Base-by-base conservation (phyloP, 2,113 vertebrate genomes). In the Gnathonemus longibarbis region DNA sequence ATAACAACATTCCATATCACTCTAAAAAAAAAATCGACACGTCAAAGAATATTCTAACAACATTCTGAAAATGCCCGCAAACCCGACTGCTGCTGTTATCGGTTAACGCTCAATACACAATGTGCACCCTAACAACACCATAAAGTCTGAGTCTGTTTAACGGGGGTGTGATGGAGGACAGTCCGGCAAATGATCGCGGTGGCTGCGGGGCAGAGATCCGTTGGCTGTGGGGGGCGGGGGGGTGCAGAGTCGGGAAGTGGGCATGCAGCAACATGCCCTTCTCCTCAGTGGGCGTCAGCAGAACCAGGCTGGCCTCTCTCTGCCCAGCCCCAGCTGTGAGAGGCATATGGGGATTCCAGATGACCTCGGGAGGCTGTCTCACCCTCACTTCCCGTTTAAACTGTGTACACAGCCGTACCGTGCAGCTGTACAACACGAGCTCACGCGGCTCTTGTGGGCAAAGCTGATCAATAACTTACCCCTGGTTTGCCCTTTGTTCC, bases 241-340 rank as follows among this genome's bases (percentile, higher is more conserved):
- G 39, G 39, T 48, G 42, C 42, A 0, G 66, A 11, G 31, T 31
- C 6, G 8, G 19, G 80, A 45, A 9, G 24, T 13, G 31, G 70
- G 70, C 88, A 88, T 88, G 88, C 58, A n/a, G 70, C 15, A 49
- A 52, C 88, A 89, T 52, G 70, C n/a, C n/a, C 45, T 53, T 80
- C 88, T 80, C 88, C 31, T 74, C 19, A 5, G 9, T 74, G 89
- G n/a, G 88, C 90, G 90, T 93, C 91, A 94, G 93, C 92, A 91
- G 93, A 87, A 35, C 84, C 89, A 88, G 52, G 90, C 93, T 92
- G 91, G 52, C 85, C 91, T 90, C 91, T 92, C 90, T 88, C 91
- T 91, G 88, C 62, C 89, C 89, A 90, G 31, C 19, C 7, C 85
- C 93, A 91, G 91, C 88, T 91, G 94, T 92, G 87, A 87, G 77